Evolutionary conservation across 2,888 invertebrate genomes (phyloP).

Genomic region (Synergus itoensis): DNA sequence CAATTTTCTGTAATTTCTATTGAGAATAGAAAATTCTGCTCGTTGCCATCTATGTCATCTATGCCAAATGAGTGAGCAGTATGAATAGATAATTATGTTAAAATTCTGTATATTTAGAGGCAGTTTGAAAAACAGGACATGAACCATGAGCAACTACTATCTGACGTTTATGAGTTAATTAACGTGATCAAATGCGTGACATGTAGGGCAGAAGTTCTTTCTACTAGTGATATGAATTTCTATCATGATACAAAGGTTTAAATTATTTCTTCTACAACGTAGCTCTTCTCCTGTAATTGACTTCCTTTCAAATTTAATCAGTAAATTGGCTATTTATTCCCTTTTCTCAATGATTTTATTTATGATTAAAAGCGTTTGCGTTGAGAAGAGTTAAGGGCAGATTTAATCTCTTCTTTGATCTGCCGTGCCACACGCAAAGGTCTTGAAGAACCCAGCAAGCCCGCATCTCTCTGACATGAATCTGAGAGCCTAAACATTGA

Average conservation of each 20-base stretch:
- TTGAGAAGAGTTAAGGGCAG: conserved; percentile 2
- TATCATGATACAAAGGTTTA: too few species aligned
- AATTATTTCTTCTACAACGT: too few species aligned
- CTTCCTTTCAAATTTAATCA: too few species aligned
- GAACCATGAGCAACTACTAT: conserved; percentile 48
- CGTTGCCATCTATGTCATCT: too few species aligned
- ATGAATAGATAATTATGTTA: background rate
- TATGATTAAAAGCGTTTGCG: conserved; percentile 10
- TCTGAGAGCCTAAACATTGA: conserved; percentile 40
- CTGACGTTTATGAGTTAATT: conserved; percentile 67
- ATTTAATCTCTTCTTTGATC: conserved; percentile 44
- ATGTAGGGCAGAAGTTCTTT: conserved; percentile 61
- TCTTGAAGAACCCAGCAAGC: conserved; percentile 48
- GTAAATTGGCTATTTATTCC: background rate
- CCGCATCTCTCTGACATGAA: conserved; percentile 19
- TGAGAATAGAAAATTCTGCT: too few species aligned
- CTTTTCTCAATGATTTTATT: background rate
- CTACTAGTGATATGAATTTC: too few species aligned
- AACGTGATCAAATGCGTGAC: conserved; percentile 67
- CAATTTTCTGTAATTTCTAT: background rate
- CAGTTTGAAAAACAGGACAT: conserved; percentile 42
- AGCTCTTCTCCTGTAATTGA: too few species aligned
- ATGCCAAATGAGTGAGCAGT: too few species aligned
- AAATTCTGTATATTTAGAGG: background rate
- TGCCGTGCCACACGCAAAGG: conserved; percentile 53